Evolutionary conservation across 2,888 invertebrate species (phyloP).

Genomic region (Willowsia nigromaculata): DNA sequence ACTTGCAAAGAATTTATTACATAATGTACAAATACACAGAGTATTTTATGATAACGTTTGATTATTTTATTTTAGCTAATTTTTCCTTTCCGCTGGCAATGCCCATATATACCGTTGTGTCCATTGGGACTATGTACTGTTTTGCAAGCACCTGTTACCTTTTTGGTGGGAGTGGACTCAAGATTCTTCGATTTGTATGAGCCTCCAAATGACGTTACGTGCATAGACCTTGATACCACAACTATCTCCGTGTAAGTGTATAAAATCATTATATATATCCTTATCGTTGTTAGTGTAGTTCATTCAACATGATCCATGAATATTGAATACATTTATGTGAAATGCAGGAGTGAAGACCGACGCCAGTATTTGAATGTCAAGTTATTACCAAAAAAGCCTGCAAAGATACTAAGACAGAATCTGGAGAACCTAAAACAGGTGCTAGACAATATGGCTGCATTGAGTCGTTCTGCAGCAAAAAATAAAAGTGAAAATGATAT

Average conservation of each 20-base stretch:
- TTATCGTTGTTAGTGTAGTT: not conserved
- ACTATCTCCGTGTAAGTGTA: slow-evolving; percentile 89
- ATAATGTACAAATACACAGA: not conserved
- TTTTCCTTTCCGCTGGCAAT: slow-evolving; percentile 99
- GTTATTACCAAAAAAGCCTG: slow-evolving; percentile 92
- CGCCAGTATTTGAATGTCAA: slow-evolving; percentile 87
- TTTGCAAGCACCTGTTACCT: slow-evolving; percentile 97
- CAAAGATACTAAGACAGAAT: slow-evolving; percentile 88
- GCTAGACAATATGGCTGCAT: slow-evolving; percentile 63
- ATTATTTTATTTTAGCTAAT: slow-evolving; percentile 86
- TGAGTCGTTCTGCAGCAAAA: slow-evolving; percentile 72
- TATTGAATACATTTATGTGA: not conserved
- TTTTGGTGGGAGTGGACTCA: slow-evolving; percentile 97
- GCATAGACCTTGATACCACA: slow-evolving; percentile 98
- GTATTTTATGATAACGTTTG: not conserved
- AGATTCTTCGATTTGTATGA: slow-evolving; percentile 98
- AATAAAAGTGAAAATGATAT: slow-evolving; percentile 81
- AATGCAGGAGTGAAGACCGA: slow-evolving; percentile 93
- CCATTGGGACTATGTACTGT: slow-evolving; percentile 97
- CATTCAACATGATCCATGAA: too few species aligned
- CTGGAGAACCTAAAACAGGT: slow-evolving; percentile 85
- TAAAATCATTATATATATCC: too few species aligned
- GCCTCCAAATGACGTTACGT: slow-evolving; percentile 97
- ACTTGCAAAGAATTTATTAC: not conserved
- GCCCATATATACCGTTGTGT: slow-evolving; percentile 99